Base-by-base conservation (phyloP, 2,797 vertebrate genomes). In the Dallia pectoralis region DNA sequence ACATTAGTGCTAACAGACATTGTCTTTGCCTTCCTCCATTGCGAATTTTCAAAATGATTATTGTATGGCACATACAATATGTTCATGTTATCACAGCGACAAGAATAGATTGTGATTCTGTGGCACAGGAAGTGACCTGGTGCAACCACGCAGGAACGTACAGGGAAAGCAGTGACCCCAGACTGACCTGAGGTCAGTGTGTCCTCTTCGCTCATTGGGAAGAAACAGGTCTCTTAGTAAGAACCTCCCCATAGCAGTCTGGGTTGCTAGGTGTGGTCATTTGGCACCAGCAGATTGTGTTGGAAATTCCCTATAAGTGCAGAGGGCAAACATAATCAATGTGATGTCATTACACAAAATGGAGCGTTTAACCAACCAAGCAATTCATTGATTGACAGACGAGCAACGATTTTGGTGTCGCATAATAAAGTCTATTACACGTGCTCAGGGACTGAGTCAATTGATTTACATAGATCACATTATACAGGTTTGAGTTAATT, bases 61-160 rank as follows among this genome's bases (percentile, higher is more conserved):
- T 93, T 93, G 89, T 93, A 91, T 77, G 70, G 87, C 69, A 78
- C 81, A 84, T 89, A 93, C 93, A 93, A 93, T 92, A 91, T 89
- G 87, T 77, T 79, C 81, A 74, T 84, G 70, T 86, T 83, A 84
- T 90, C 89, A 91, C 88, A 84, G 88, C 85, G 85, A 87, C 64
- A 67, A 76, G 76, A 89, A 75, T 32, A 49, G 75, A 79, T 76
- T 75, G 76, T 84, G 87, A 89, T 90, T 86, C 87, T 88, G 86
- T 77, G 81, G 72, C 76, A 76, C 89, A 92, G 92, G 92, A 93
- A 93, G 81, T 91, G 91, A 91, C 91, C 86, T 84, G 72, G 69
- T 12, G 36, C 82, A 87, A 91, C 89, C 90, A 73, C 65, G 78
- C 84, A 74, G 88, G 91, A 92, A 91, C 88, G 89, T 82, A 79